Evolutionary conservation across 92 coral and sea anemone genomes (phyloP), one percentile per base, ranked within the genome.

Genomic region (Porites rus): DNA sequence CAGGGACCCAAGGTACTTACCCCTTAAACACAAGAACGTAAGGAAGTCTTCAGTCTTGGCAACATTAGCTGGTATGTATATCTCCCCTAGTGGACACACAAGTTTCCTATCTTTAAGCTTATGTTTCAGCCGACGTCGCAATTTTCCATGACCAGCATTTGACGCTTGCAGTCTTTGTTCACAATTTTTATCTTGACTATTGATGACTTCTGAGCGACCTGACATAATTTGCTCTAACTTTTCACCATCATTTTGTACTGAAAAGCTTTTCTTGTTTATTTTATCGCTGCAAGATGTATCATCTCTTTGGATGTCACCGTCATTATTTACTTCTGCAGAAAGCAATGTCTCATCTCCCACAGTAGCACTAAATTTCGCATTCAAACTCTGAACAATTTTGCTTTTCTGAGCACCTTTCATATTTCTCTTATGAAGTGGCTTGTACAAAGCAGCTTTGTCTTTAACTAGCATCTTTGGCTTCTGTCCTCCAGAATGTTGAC

Each of bases 11-110:
- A 16, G 16, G n/a, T 12, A 83, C 86, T 66, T 79, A 97, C 99
- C 99, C 87, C 99, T 84, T 11, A 97, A 91, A 72, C 99, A 97
- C 72, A 97, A 95, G 74, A 97, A 97, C 16, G 93, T 91, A 24
- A 97, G 93, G 84, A 97, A 97, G 86, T 97, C 98, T 84, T 97
- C 99, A 8, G 99, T 94, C 84, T 95, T 97, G 72, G 96, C 99
- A 80, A 94, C 81, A 51, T 92, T 94, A 54, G 94, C 84, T 59
- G 90, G 94, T 56, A 86, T 31, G 82, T 76, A 75, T 63, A 79
- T 73, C 62, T 60, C 84, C 53, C 90, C 94, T 51, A 76, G 90
- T 65, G 90, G 92, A 24, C 16, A 73, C 17, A 73, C 87, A 22
- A 81, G 86, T 72, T 46, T 81, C 71, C 80, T 19, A 43, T 83